Evolutionary conservation across 2,113 vertebrate species (phyloP).

Genomic region (Galemys pyrenaicus): DNA sequence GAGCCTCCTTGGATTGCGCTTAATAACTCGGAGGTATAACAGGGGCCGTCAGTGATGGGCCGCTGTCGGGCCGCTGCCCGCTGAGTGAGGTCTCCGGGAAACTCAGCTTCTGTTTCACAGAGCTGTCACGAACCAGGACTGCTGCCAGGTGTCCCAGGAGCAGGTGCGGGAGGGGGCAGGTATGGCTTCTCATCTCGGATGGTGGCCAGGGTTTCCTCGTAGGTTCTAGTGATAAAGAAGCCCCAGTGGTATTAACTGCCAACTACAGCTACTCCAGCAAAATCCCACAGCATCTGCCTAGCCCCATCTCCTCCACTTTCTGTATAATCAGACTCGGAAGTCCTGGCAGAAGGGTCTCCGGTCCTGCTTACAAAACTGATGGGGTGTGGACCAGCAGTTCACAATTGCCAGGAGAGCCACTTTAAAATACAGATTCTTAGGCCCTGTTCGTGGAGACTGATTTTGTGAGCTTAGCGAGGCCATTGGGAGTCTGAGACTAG

Average conservation of each 20-base stretch:
- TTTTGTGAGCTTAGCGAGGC: not conserved
- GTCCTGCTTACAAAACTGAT: no score
- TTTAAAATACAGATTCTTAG: not conserved
- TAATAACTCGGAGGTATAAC: not conserved
- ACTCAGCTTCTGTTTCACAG: not conserved
- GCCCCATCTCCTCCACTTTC: not conserved
- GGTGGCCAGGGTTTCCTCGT: not conserved
- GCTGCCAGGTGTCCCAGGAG: not conserved
- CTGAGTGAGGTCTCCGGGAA: not conserved
- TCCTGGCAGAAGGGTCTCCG: not conserved
- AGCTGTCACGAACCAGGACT: not conserved
- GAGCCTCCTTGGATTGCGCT: not conserved
- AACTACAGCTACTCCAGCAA: not conserved
- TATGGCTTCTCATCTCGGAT: rapidly evolving
- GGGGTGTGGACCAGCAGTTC: rapidly evolving
- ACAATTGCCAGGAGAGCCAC: not conserved
- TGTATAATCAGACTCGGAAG: not conserved
- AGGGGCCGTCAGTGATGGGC: not conserved
- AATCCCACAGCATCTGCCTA: not conserved
- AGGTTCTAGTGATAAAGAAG: not conserved
- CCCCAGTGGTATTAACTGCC: rapidly evolving
- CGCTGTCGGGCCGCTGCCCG: not conserved
- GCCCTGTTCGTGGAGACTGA: not conserved
- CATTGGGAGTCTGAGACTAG: not conserved
- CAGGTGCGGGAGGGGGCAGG: not conserved